phyloP scores from a whole-genome alignment of 2,113 vertebrate genomes.

The Daphoenositta chrysoptera region DNA sequence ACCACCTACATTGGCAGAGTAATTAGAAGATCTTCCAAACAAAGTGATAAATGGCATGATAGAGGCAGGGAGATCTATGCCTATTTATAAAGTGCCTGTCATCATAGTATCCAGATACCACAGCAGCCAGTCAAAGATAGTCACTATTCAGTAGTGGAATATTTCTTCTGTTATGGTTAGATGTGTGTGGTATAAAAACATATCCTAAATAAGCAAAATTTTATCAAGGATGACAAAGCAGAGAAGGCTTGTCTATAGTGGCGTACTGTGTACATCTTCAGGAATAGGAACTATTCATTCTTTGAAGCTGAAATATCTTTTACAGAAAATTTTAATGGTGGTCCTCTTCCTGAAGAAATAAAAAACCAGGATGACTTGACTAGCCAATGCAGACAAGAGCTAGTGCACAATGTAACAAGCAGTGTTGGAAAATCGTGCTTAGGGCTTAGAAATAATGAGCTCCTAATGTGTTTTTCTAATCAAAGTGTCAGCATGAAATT shows the following conservation, averaged over 20 bases:
- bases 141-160: neutral
- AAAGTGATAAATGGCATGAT: constrained; percentile 56
- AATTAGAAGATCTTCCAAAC: constrained; percentile 66
- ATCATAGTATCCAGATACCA: neutral
- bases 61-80: constrained; percentile 28
- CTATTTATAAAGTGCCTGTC: constrained; percentile 58
- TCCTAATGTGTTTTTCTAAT: constrained; percentile 49
- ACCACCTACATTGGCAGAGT: constrained; percentile 63
- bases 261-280: neutral
- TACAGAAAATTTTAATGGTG: neutral
- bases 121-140: neutral
- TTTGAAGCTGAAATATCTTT: constrained; percentile 11
- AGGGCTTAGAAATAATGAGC: constrained; percentile 53
- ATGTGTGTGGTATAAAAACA: neutral
- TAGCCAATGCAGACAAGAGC: neutral
- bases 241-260: neutral
- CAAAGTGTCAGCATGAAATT: constrained; percentile 36
- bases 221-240: neutral
- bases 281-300: neutral
- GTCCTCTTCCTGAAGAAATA: neutral
- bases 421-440: neutral
- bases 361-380: neutral
- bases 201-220: neutral
- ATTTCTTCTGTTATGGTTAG: neutral
- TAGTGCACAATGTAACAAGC: neutral